Conservation (phyloP, 92 coral and sea anemone species). For the Hydrozoanthus gracilis region DNA sequence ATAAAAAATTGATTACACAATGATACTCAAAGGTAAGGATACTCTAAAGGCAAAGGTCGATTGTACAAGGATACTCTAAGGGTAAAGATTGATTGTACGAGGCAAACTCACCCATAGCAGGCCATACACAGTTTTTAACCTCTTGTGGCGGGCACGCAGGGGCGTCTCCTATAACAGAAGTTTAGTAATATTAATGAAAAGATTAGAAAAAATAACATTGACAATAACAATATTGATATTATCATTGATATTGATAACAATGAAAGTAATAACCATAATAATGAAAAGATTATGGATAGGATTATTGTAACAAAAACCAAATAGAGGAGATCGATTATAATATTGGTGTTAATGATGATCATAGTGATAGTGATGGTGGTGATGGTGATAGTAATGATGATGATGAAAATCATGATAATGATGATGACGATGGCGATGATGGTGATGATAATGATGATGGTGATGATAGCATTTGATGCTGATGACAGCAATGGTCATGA, state of each 20-base stretch:
- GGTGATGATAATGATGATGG: background rate
- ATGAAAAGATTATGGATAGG: too few relatives aligned
- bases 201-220: background rate
- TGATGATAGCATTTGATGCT: background rate
- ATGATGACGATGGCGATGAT: background rate
- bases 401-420: background rate
- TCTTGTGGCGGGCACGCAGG: slow-evolving; percentile 95
- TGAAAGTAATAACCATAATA: too few relatives aligned
- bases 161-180: slow-evolving; percentile 66
- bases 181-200: too few relatives aligned
- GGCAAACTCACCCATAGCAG: slow-evolving; percentile 90
- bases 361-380: background rate
- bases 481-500: background rate
- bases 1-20: too few relatives aligned
- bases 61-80: too few relatives aligned
- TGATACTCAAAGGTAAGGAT: too few relatives aligned
- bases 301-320: too few relatives aligned
- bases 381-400: background rate
- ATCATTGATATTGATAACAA: background rate
- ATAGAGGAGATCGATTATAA: too few relatives aligned
- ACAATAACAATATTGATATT: background rate
- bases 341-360: too few relatives aligned
- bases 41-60: too few relatives aligned
- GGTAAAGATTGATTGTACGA: too few relatives aligned
- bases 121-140: slow-evolving; percentile 98